Percentiles rank a stretch among this genome's conserved stretches.
phyloP scores from a whole-genome alignment of 2,797 vertebrate species.

The Alectoris magna region DNA sequence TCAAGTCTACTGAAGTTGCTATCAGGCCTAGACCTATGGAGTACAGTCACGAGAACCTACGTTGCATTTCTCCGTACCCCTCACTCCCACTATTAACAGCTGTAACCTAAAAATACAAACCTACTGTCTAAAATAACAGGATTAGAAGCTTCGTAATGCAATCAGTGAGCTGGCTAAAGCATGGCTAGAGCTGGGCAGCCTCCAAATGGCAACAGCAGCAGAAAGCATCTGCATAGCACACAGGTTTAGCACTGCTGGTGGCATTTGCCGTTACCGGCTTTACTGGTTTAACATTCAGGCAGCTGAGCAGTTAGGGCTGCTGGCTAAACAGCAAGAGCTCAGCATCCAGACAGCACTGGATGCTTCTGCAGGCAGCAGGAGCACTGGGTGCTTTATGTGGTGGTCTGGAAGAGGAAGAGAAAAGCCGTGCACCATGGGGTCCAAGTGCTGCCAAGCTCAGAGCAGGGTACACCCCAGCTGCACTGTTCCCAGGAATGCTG shows the following conservation, averaged over 20 bases:
- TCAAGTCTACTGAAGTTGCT: background rate
- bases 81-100: constrained; percentile 18
- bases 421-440: background rate
- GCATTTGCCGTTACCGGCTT: background rate
- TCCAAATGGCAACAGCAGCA: background rate
- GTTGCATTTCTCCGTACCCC: background rate
- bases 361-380: background rate
- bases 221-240: background rate
- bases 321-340: background rate
- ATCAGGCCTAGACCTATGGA: accelerated
- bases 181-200: background rate
- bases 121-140: background rate
- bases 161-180: background rate
- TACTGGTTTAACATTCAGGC: background rate
- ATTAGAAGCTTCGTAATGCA: background rate
- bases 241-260: background rate
- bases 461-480: accelerated
- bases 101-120: constrained; percentile 50
- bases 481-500: background rate
- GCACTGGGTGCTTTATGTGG: background rate
- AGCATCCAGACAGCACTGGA: background rate
- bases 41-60: background rate
- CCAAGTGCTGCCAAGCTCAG: background rate
- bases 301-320: background rate
- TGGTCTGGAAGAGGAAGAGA: background rate